phyloP scores from a whole-genome alignment of 2,113 vertebrate genomes.

The Mus spicilegus region DNA sequence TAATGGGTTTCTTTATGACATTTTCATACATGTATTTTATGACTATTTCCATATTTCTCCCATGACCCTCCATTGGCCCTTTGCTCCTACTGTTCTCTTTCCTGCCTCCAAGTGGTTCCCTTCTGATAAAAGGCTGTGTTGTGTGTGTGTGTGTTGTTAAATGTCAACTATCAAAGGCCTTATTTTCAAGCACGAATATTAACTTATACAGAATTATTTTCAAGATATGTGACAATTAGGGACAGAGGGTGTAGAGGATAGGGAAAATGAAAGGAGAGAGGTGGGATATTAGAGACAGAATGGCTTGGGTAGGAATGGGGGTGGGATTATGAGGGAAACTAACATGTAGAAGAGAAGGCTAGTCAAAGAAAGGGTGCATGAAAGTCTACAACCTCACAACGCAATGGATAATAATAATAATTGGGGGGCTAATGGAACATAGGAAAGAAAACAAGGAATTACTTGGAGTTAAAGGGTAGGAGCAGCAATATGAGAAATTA shows the following conservation, averaged over 20 bases:
- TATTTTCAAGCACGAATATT: slow-evolving; percentile 8
- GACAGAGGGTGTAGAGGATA: neutral
- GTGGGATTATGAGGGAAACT: neutral
- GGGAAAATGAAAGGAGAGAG: neutral
- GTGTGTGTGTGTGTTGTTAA: neutral
- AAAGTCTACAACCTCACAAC: neutral
- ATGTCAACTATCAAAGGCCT: neutral
- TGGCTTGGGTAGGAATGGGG: neutral
- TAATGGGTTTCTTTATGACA: neutral
- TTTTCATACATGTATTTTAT: neutral
- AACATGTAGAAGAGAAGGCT: neutral
- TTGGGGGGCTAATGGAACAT: neutral
- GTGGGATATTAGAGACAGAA: too few relatives aligned
- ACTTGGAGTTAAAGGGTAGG: neutral
- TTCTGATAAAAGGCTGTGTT: too few relatives aligned
- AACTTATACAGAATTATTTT: slow-evolving; percentile 4
- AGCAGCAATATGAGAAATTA: neutral
- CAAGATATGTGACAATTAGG: neutral
- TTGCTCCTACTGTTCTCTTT: too few relatives aligned
- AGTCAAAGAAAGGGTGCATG: neutral
- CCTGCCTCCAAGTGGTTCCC: too few relatives aligned
- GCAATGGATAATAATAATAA: neutral
- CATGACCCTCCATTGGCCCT: neutral
- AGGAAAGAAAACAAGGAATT: neutral
- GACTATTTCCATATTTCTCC: neutral